These are phyloP conservation scores for Colius striatus DNA, from an alignment of 2,113 vertebrate genomes.

Conservation along the genomic window DNA sequence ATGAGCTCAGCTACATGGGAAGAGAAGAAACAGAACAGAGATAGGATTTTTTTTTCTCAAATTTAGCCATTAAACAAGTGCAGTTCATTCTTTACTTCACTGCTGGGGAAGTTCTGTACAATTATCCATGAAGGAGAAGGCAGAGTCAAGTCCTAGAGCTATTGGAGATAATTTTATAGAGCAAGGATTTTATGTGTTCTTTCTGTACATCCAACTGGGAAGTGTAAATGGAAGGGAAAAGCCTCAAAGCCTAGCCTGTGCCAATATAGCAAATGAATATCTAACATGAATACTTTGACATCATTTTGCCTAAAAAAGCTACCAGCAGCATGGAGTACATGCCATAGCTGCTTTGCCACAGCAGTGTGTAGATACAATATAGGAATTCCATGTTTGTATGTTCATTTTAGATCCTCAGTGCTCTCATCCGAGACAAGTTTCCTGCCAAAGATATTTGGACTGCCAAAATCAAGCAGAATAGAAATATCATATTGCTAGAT, in stretches of 20 bases:
- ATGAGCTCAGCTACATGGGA: not conserved
- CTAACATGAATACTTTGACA: not conserved
- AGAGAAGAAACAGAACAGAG: not conserved
- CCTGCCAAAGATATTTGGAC: not conserved
- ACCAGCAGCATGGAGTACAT: not conserved
- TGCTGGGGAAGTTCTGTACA: not conserved
- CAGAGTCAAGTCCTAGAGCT: not conserved
- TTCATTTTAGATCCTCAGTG: not conserved
- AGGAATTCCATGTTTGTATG: not conserved
- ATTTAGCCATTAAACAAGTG: not conserved
- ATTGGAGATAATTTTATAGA: not conserved
- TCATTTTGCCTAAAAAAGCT: not conserved
- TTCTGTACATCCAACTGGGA: not conserved
- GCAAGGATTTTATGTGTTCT: not conserved
- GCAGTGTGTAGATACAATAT: no score
- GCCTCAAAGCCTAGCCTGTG: not conserved
- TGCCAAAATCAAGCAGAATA: not conserved
- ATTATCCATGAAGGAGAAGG: not conserved
- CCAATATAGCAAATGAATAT: not conserved
- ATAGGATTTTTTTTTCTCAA: not conserved
- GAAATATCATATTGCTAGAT: not conserved
- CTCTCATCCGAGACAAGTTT: not conserved
- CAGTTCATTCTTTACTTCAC: not conserved
- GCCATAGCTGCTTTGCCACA: not conserved
- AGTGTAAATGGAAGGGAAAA: no score